A percentile compares a stretch with the other conserved stretches of the same genome.
Conservation (phyloP, 2,113 vertebrate genomes). For the Ptyas mucosa region DNA sequence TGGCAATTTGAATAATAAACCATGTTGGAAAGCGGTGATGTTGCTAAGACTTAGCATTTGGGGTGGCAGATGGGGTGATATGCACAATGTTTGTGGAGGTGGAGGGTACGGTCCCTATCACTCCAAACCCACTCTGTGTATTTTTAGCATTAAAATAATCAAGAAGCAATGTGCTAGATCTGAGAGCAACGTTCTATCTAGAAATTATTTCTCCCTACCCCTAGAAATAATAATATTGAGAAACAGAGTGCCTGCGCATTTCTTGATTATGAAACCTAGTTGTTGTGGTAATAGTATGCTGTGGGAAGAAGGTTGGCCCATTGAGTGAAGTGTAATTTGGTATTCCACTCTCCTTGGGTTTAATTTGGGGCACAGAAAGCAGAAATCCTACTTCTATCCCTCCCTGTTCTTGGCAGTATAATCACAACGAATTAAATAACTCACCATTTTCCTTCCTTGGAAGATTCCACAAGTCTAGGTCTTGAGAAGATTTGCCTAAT, state of each 20-base stretch:
- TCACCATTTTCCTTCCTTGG: neutral
- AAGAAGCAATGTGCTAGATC: conserved; percentile 63
- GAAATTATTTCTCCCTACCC: conserved; percentile 58
- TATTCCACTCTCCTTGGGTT: neutral
- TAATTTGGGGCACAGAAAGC: neutral
- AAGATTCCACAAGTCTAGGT: neutral
- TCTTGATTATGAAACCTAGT: neutral
- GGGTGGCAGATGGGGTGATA: conserved; percentile 79
- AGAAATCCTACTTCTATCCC: neutral
- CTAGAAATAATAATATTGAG: conserved; percentile 52
- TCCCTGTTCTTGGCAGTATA: neutral
- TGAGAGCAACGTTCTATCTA: conserved; percentile 63
- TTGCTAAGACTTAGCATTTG: conserved; percentile 77
- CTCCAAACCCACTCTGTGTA: conserved; percentile 65
- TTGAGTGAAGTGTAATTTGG: neutral
- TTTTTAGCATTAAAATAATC: conserved; percentile 74
- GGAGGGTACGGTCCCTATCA: conserved; percentile 69
- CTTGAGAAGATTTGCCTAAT: neutral
- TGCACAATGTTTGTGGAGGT: conserved; percentile 73
- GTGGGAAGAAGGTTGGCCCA: conserved; percentile 15
- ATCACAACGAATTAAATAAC: neutral
- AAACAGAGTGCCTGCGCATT: conserved; percentile 50
- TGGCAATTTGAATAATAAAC: conserved; percentile 75
- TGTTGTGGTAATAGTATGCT: conserved; percentile 39
- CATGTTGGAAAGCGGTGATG: conserved; percentile 77